Base-by-base conservation (phyloP, 2,888 invertebrate species). In the Lordiphosa andalusiaca region DNA sequence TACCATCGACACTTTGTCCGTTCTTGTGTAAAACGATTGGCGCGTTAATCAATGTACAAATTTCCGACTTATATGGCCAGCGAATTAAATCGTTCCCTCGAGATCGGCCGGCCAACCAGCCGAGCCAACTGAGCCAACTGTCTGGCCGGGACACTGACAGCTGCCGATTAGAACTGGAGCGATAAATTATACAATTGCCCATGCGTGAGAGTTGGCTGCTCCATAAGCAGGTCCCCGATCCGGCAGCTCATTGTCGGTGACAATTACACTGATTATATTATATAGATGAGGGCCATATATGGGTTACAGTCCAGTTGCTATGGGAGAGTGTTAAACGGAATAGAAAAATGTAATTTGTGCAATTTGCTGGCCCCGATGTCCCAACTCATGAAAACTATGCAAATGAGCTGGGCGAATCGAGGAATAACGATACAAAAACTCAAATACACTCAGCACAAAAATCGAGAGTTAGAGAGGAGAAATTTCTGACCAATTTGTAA, bases 81-180 rank as follows among this genome's bases (percentile, higher is more conserved):
- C 76, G 86, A 86, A 86, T 86, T 87, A 86, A 88, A 88, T 88
- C 88, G 86, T 81, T 87, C 88, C 87, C 87, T 68, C 67, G 88
- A 86, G 88, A 87, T 86, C 77, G 67, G 53, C 67, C 35, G 39
- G 54, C 63, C 38, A 36, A 39, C 39, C 50, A 41, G 36, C 44
- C 35, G 37, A 39, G 39, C 19, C 30, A 37, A 21, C 56, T 55
- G 37, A 39, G 39, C 19, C 30, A 37, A 21, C 56, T 55, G 48
- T 36, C 65, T 44, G 37, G 57, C 50, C 47, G 39, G 46, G 66
- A 65, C 36, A 67, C 69, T 84, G 88, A 87, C 87, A 87, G 88
- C 68, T 81, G 82, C 65, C 81, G 81, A 81, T 81, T 81, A 85
- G 81, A 81, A 85, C 82, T 81, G 66, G 85, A 81, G 82, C 86